These are phyloP conservation scores for Athene noctua DNA, from an alignment of 2,113 vertebrate genomes.

Conservation along the genomic window DNA sequence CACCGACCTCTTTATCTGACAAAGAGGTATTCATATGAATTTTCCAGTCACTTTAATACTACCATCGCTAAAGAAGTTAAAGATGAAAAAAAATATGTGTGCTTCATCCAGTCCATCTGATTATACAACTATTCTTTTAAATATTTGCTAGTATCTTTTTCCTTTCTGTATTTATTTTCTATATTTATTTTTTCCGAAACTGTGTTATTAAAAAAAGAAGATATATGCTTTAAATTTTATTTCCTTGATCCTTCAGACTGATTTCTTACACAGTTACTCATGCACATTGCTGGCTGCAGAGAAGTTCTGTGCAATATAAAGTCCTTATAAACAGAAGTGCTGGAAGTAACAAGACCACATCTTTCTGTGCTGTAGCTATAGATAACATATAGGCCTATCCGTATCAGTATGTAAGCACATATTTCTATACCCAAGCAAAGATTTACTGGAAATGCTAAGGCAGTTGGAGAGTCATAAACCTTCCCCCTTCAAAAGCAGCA, in stretches of 20 bases:
- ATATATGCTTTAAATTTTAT: not conserved
- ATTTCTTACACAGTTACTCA: not conserved
- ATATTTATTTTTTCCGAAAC: not conserved
- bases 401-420: not conserved
- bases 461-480: not conserved
- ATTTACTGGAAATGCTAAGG: not conserved
- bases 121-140: not conserved
- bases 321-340: not conserved
- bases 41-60: constrained; percentile 6
- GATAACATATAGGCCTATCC: rapidly evolving
- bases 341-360: not conserved
- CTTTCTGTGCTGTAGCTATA: not conserved
- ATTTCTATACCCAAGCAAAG: not conserved
- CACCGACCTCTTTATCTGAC: constrained; percentile 13
- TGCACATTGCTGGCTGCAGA: not conserved
- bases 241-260: not conserved
- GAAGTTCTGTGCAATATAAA: not conserved
- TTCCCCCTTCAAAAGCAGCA: not conserved
- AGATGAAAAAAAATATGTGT: not conserved
- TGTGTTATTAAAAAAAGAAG: not conserved
- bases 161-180: not conserved
- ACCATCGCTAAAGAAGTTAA: not conserved
- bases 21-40: not conserved
- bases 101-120: not conserved
- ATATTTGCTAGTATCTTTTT: not conserved